Evolutionary conservation across 2,797 vertebrate species (phyloP), one percentile per base, ranked within the genome.

Genomic region (Iguana delicatissima): DNA sequence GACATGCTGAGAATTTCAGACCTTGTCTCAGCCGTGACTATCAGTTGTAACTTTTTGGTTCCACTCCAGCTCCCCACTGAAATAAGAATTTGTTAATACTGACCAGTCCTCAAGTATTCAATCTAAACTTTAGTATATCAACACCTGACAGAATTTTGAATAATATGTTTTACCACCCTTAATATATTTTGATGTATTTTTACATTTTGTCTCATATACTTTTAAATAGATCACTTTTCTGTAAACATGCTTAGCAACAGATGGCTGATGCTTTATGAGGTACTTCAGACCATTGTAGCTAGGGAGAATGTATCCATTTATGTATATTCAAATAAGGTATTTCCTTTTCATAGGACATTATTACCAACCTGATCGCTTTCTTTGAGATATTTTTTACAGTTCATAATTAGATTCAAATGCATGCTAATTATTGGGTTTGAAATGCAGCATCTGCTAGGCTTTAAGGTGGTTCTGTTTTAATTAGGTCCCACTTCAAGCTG

Each of bases 171-270:
- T 90, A 85, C 92, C 92, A 95, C 2, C 84, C 90, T 94, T 91
- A 89, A 35, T 94, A 89, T 0, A 29, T 93, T 59, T 93, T 94
- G 91, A 93, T 89, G 90, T 91, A 88, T 76, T 87, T 87, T 83
- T 87, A 82, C 67, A n/a, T 84, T 79, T 69, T 79, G 35, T n/a
- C 80, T 76, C 59, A 46, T 81, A 81, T 79, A 69, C 73, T 91
- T 87, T 90, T 82, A 84, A 87, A 91, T 87, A 91, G 80, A 55
- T 69, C 14, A 69, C 22, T 88, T 81, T 86, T 90, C 67, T 87
- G 55, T 42, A 84, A 84, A 69, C 85, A 84, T 87, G 86, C 94
- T 91, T 93, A 95, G 92, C 94, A 96, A 95, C 96, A 96, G 96
- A 95, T 96, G 95, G 94, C 62, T 85, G 90, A 35, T 80, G 92